Base-by-base conservation (phyloP, 1,140 invertebrate species). In the Drosophila auraria region DNA sequence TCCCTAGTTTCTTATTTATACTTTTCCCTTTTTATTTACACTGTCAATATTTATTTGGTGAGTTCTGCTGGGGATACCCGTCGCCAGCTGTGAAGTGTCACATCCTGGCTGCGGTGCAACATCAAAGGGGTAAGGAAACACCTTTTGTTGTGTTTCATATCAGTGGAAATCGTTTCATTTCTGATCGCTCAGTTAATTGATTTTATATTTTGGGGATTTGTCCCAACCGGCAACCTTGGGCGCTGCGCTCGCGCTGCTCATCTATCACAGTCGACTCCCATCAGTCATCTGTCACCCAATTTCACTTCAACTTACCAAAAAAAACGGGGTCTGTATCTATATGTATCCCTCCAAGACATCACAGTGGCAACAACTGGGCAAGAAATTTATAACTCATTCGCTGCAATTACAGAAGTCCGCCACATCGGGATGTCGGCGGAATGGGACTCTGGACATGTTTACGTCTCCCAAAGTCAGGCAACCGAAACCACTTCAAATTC, bases 401-500 rank as follows among this genome's bases (percentile, higher is more conserved):
- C 17, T 66, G 61, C 73, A 71, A 71, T 78, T 79, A 64, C 59
- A 82, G 47, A 82, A 78, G 63, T 42, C 80, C 71, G 77, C 66
- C 63, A 47, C 40, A 56, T 27, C 33, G 53, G 62, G 20, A 64
- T 58, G 44, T 59, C 36, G 42, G 49, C 14, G 20, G 62, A 42
- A 9, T 44, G 62, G 51, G 68, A 30, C 66, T 33, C 30, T 44
- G 36, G 63, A 64, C 69, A 73, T 83, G 80, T 83, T 83, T 79
- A 83, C 59, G 66, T 64, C 57, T 68, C 49, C 9, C 30, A 23
- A 23, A 25, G 30, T 38, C 42, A 53, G 76, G 60, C 68, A 57
- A 60, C 73, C 80, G 74, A 82, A 80, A 77, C 77, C 82, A 80
- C 81, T 83, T 83, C 77, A 83, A 57, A 83, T 84, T 83, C 82